A percentile compares a stretch with the other conserved stretches of the same genome.
Evolutionary conservation across 2,113 vertebrate species (phyloP).

Genomic region (Perccottus glenii): DNA sequence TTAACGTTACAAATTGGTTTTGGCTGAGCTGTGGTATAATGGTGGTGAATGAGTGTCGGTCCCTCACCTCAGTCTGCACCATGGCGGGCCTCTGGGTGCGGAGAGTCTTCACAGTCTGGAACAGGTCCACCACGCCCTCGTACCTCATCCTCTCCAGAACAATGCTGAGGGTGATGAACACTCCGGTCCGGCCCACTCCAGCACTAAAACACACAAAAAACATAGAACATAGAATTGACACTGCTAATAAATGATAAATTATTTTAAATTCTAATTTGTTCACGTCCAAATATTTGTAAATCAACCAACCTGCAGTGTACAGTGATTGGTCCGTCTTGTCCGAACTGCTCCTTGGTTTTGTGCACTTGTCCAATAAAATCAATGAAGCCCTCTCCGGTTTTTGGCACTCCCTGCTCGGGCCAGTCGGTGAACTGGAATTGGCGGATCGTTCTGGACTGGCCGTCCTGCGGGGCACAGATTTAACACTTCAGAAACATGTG

Average conservation of each 20-base stretch:
- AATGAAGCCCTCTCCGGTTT: slow-evolving; percentile 96
- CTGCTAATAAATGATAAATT: no score
- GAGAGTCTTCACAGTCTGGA: slow-evolving; percentile 96
- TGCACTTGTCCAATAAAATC: slow-evolving; percentile 98
- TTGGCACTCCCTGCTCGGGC: slow-evolving; percentile 97
- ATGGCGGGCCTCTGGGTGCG: slow-evolving; percentile 95
- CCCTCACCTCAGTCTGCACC: slow-evolving; percentile 94
- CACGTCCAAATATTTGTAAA: background rate
- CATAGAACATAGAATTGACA: background rate
- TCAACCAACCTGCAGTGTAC: slow-evolving; percentile 92
- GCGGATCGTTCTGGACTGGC: slow-evolving; percentile 95
- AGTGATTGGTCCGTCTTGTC: slow-evolving; percentile 94
- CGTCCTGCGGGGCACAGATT: slow-evolving; percentile 79
- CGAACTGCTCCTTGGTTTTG: slow-evolving; percentile 97
- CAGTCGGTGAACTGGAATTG: slow-evolving; percentile 98
- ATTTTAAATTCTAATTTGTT: no score
- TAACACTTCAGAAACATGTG: background rate
- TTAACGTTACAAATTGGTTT: no score
- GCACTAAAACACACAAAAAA: slow-evolving; percentile 74
- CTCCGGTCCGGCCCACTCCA: slow-evolving; percentile 92
- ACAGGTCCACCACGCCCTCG: slow-evolving; percentile 95
- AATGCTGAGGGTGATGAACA: slow-evolving; percentile 96
- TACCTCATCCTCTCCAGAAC: slow-evolving; percentile 97
- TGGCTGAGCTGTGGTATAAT: background rate
- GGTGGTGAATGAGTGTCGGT: no score